Evolutionary conservation across 2,888 invertebrate genomes (phyloP).

Genomic region (Phalangium opilio): DNA sequence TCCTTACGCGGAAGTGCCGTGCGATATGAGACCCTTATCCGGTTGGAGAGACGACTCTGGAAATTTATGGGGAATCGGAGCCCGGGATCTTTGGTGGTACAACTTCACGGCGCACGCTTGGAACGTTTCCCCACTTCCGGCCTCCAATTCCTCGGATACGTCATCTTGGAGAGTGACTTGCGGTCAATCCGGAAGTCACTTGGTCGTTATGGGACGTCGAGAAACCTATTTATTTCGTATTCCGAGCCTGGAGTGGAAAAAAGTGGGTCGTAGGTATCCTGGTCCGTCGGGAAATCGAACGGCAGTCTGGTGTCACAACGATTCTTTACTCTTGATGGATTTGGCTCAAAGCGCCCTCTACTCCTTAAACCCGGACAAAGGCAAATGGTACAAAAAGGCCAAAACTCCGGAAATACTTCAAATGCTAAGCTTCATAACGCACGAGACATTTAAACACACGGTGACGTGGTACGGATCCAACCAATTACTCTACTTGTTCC

Average conservation of each 20-base stretch:
- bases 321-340: constrained; percentile 8
- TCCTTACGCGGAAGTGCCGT: constrained; percentile 3
- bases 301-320: constrained; percentile 9
- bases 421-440: too few species aligned
- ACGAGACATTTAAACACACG: too few species aligned
- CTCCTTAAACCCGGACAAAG: constrained; percentile 9
- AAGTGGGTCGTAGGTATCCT: background rate
- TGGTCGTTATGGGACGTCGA: constrained; percentile 8
- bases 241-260: constrained; percentile 13
- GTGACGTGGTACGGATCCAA: too few species aligned
- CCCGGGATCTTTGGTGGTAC: constrained; percentile 14
- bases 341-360: constrained; percentile 9
- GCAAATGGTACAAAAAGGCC: constrained; percentile 7
- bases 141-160: background rate
- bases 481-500: background rate
- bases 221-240: constrained; percentile 8
- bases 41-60: constrained; percentile 11
- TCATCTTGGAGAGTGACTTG: constrained; percentile 11
- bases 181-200: constrained; percentile 7
- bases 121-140: constrained; percentile 10
- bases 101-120: constrained; percentile 13
- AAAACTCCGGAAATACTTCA: constrained; percentile 5
- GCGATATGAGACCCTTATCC: constrained; percentile 10
- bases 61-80: constrained; percentile 14
- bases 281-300: constrained; percentile 8